Conservation (phyloP, 2,113 vertebrate genomes). For the Pedetes capensis region DNA sequence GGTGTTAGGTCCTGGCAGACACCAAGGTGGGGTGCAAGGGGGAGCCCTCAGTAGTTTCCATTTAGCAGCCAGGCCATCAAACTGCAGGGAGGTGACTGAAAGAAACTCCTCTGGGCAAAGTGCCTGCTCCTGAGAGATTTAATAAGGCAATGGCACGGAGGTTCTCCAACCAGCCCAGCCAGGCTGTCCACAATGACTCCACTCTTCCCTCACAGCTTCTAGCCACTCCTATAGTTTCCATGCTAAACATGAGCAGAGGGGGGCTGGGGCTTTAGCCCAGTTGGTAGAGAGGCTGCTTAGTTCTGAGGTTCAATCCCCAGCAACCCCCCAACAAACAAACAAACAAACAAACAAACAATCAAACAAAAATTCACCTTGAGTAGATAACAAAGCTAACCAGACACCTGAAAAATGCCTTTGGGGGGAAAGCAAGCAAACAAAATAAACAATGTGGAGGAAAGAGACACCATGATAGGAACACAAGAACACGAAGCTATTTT, state of each 20-base stretch:
- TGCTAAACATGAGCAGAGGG: background rate
- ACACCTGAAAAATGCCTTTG: background rate
- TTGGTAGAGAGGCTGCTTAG: too few species aligned
- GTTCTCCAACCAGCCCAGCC: background rate
- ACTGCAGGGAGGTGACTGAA: background rate
- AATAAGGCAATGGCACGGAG: background rate
- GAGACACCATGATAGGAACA: background rate
- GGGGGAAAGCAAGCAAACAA: background rate
- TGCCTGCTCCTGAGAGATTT: background rate
- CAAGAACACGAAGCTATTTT: background rate
- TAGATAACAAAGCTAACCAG: background rate
- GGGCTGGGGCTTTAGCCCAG: too few species aligned
- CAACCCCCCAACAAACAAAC: too few species aligned
- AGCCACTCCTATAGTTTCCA: background rate
- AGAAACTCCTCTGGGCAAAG: background rate
- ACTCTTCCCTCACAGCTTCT: background rate
- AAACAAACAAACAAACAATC: too few species aligned
- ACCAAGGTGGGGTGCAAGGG: background rate
- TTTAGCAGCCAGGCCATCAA: background rate
- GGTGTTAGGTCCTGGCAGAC: background rate
- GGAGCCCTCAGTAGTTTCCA: fast-evolving
- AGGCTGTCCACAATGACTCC: background rate
- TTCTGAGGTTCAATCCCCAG: too few species aligned
- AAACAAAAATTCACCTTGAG: too few species aligned
- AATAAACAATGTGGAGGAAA: background rate